These are phyloP conservation scores for Andrena marginata DNA, from an alignment of 2,888 invertebrate genomes.

Conservation along the genomic window DNA sequence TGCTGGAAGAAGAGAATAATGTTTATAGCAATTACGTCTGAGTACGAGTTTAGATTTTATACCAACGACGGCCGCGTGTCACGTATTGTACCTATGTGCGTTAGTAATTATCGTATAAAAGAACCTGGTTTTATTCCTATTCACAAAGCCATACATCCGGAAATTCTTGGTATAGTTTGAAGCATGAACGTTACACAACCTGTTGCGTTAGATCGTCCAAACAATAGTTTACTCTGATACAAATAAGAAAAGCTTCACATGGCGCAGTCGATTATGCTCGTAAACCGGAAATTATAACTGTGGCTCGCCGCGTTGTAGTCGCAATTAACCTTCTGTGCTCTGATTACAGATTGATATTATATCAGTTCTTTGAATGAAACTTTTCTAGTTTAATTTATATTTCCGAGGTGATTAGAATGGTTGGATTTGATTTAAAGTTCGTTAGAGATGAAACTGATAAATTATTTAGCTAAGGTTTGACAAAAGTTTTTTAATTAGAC, in stretches of 20 bases:
- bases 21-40: not conserved
- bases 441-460: too few relatives aligned
- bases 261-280: conserved; percentile 7
- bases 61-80: not conserved
- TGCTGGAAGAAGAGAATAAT: not conserved
- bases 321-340: conserved; percentile 14
- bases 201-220: conserved; percentile 36
- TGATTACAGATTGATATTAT: not conserved
- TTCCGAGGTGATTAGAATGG: too few relatives aligned
- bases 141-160: conserved; percentile 43
- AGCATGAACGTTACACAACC: conserved; percentile 51
- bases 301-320: not conserved
- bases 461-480: too few relatives aligned
- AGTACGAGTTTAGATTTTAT: not conserved
- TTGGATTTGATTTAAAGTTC: too few relatives aligned
- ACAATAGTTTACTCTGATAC: conserved; percentile 19
- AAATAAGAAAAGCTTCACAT: conserved; percentile 20
- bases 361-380: too few relatives aligned
- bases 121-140: conserved; percentile 28
- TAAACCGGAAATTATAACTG: conserved; percentile 41
- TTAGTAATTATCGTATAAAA: conserved; percentile 14
- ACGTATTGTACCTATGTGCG: not conserved
- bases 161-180: conserved; percentile 49
- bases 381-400: too few relatives aligned
- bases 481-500: too few relatives aligned